phyloP scores from a whole-genome alignment of 1,140 invertebrate genomes.

The Trichonephila inaurata region DNA sequence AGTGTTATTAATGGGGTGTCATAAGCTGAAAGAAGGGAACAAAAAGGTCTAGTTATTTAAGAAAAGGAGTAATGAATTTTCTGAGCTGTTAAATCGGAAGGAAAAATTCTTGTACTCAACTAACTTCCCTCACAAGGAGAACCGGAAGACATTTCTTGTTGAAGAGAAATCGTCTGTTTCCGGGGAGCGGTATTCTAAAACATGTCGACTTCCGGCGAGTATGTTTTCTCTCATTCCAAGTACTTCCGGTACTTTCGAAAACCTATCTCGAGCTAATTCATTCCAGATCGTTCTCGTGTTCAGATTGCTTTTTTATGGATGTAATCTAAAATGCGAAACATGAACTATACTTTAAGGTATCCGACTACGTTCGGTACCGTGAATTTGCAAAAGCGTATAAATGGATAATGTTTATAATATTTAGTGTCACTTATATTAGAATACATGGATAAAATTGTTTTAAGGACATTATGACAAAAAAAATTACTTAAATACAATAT shows the following conservation, averaged over 20 bases:
- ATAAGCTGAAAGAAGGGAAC: conserved; percentile 27
- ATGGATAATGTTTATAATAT: too few species aligned
- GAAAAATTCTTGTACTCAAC: conserved; percentile 57
- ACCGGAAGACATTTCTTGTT: conserved; percentile 71
- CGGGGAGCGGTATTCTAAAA: conserved; percentile 63
- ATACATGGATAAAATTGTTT: too few species aligned
- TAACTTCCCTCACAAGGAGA: conserved; percentile 9
- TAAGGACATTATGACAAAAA: too few species aligned
- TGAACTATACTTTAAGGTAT: background rate
- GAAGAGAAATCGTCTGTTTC: conserved; percentile 73
- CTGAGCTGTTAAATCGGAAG: conserved; percentile 25
- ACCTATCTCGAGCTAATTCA: conserved; percentile 29
- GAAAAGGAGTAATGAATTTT: conserved; percentile 73
- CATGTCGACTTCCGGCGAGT: conserved; percentile 47
- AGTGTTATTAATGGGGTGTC: conserved; percentile 71
- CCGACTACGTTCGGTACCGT: too few species aligned
- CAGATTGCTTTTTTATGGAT: background rate
- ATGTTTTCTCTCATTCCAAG: conserved; percentile 64
- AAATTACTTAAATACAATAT: too few species aligned
- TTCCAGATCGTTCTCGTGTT: background rate
- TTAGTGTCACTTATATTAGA: too few species aligned
- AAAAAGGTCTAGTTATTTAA: conserved; percentile 67
- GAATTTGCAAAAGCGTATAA: too few species aligned
- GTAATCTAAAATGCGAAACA: background rate
- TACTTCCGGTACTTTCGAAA: conserved; percentile 50